Base-by-base conservation (phyloP, 2,797 vertebrate species). In the Anabacerthia variegaticeps region DNA sequence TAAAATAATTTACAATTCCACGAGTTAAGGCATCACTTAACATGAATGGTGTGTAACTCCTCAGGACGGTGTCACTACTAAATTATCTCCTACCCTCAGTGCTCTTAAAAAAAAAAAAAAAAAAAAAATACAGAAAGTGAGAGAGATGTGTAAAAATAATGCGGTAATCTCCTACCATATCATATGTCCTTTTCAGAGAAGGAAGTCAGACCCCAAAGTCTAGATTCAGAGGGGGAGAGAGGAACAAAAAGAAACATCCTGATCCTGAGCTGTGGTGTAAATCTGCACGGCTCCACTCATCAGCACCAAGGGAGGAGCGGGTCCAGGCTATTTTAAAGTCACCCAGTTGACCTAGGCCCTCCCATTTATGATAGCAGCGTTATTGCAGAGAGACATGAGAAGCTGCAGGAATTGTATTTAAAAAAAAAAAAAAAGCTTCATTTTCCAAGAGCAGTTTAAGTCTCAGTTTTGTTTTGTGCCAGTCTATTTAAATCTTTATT, bases 401-500 rank as follows among this genome's bases (percentile, higher is more conserved):
- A 52, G 22, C 34, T 85, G n/a, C 37, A 93, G 71, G 87, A 87
- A 88, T 48, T 36, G 41, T 67, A 82, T 88, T 5, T 59, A 54
- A 88, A 73, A 80, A 84, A 62, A 59, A 59, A 59, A 72, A 78
- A 65, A 44, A 16, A 17, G 3, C 72, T 91, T 85, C 39, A 55
- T 92, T 96, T 95, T 94, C 86, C 67, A 51, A 83, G 81, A 93
- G 66, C 90, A 49, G 82, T 93, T 96, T 84, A 93, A 91, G 86
- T 72, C 93, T 90, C 85, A 84, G 96, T 96, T 97, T 97, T 98
- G 98, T 98, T 98, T 97, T 95, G 97, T 95, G 93, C 97, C 96
- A 95, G 96, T 98, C 97, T 97, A 96, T 96, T 97, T 98, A 98
- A 98, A 98, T 97, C 96, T 92, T 98, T 98, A 97, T 98, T 97